These are phyloP conservation scores for Baryphthengus martii DNA, from an alignment of 2,113 vertebrate species.

Conservation along the genomic window DNA sequence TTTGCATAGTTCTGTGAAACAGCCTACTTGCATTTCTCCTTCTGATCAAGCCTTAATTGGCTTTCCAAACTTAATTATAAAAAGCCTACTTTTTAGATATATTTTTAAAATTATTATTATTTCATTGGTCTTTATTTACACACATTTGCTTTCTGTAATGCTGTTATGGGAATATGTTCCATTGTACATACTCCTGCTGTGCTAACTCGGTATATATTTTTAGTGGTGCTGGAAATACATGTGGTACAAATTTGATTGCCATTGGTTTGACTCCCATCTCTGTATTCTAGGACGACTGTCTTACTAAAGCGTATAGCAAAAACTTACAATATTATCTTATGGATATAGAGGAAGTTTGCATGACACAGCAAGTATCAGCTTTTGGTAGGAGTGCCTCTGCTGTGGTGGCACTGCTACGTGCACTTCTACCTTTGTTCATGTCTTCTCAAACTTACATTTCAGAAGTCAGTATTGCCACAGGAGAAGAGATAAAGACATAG, in stretches of 20 bases:
- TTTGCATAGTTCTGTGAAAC: neutral
- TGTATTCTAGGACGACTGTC: neutral
- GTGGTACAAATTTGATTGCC: neutral
- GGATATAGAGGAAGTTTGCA: neutral
- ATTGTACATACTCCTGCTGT: neutral
- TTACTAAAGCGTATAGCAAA: neutral
- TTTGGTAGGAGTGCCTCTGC: neutral
- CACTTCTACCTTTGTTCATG: neutral
- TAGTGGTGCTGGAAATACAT: neutral
- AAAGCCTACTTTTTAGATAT: neutral
- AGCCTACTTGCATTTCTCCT: constrained; percentile 7
- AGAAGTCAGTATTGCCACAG: neutral
- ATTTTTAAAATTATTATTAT: neutral
- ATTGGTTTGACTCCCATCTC: neutral
- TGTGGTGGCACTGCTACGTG: neutral
- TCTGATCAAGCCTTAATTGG: constrained; percentile 1
- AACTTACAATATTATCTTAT: neutral
- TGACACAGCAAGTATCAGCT: neutral
- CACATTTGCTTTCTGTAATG: neutral
- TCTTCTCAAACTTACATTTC: neutral
- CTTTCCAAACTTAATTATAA: neutral
- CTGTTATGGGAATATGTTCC: neutral
- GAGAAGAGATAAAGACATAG: neutral
- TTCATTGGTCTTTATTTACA: neutral
- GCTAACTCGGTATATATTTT: neutral